Evolutionary conservation across 2,113 vertebrate species (phyloP), one percentile per base, ranked within the genome.

Genomic region (Cyphomyrus discorhynchus): DNA sequence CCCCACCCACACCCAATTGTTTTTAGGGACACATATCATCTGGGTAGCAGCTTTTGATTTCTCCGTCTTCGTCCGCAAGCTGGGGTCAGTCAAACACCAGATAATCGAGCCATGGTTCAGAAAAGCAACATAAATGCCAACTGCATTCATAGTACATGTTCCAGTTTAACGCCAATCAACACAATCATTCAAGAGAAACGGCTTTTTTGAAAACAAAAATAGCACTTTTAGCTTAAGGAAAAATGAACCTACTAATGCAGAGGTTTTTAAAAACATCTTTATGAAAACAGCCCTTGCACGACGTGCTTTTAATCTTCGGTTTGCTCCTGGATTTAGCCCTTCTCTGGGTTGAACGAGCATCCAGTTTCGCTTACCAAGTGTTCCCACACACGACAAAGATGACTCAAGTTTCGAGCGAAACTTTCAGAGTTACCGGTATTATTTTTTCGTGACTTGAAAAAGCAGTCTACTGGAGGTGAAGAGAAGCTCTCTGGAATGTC

Each of bases 141-240:
- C 92, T 87, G 93, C 92, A 93, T 91, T 89, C 83, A 91, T 89
- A 90, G 77, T 91, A 93, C 77, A 84, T 62, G 93, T 95, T 96
- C 95, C 95, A 96, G 95, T 96, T 95, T 92, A 91, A 92, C 91
- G 92, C 89, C 90, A 45, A 88, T 77, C 89, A 91, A 93, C 91
- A 92, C 93, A 92, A 93, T 35, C 89, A 91, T 93, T 94, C 92
- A 93, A 92, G n/a, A 6, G 56, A 77, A 74, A 42, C n/a, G 8
- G n/a, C 47, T 80, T 35, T 42, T 80, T 80, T 2, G 8, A 31
- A n/a, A 53, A 19, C 10, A 86, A 24, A 70, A 86, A 86, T 56
- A 58, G 49, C 87, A 82, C 52, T 70, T 45, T 62, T 89, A 83
- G 46, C 42, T 39, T 49, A 49, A 70, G 80, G 58, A 86, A 70